Percentiles rank a stretch among this genome's conserved stretches.
These are phyloP conservation scores for Drosophila mulleri DNA, from an alignment of 2,888 invertebrate genomes.

Conservation along the genomic window DNA sequence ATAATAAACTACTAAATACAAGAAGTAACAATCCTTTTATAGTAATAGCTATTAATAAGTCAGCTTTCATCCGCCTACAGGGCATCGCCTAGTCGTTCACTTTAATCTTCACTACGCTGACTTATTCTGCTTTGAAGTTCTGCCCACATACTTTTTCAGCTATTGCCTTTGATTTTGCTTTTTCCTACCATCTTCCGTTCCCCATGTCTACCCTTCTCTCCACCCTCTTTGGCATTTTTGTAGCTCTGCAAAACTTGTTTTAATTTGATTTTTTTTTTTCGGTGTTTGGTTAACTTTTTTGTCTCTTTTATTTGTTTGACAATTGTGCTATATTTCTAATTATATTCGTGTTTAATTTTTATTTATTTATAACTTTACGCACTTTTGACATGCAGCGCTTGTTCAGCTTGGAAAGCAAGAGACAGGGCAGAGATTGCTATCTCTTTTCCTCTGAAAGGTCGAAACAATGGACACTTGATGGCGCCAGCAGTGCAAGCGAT, in stretches of 20 bases:
- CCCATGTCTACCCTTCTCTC: neutral
- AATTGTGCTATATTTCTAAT: conserved; percentile 34
- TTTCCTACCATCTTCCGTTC: neutral
- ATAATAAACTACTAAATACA: no score
- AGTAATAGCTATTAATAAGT: no score
- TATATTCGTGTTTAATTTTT: conserved; percentile 24
- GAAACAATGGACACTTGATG: conserved; percentile 56
- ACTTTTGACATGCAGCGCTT: conserved; percentile 27
- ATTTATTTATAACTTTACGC: conserved; percentile 11
- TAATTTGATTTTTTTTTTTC: conserved; percentile 2
- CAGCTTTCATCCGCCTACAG: neutral
- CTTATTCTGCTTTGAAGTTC: conserved; percentile 11
- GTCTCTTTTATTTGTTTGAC: conserved; percentile 30
- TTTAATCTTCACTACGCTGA: neutral
- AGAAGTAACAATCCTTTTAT: no score
- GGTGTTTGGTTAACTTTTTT: neutral
- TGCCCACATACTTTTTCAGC: conserved; percentile 12
- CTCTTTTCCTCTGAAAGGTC: conserved; percentile 1
- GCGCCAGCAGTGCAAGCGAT: conserved; percentile 47
- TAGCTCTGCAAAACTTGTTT: conserved; percentile 50
- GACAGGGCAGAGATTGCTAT: neutral
- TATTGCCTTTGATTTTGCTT: conserved; percentile 22
- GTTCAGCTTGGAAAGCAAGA: conserved; percentile 3
- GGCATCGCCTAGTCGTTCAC: conserved; percentile 2
- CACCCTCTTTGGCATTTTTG: conserved; percentile 15